Percentiles rank a stretch among this genome's conserved stretches.
These are phyloP conservation scores for Thunnus maccoyii DNA, from an alignment of 2,113 vertebrate genomes.

Conservation along the genomic window DNA sequence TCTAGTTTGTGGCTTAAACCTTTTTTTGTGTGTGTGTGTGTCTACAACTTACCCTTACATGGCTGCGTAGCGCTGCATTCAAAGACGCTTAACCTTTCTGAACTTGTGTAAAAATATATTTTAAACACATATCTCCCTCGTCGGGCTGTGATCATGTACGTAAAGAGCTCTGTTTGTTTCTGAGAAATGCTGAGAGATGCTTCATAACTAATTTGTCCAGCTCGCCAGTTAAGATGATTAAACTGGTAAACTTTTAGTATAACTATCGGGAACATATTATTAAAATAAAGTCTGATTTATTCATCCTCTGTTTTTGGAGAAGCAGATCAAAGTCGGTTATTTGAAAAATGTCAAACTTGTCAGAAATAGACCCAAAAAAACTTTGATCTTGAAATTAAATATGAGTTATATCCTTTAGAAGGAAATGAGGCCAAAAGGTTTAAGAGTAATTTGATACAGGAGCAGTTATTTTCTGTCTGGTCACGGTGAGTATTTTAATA, in stretches of 20 bases:
- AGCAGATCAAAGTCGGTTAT: neutral
- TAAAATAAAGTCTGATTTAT: neutral
- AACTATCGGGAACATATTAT: too few relatives aligned
- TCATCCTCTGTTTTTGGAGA: neutral
- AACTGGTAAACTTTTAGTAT: too few relatives aligned
- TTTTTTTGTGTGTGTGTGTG: slow-evolving; percentile 11
- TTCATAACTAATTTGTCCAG: too few relatives aligned
- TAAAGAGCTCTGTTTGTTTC: neutral
- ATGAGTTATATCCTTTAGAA: neutral
- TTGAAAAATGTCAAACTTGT: too few relatives aligned
- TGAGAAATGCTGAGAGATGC: too few relatives aligned
- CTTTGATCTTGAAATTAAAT: neutral
- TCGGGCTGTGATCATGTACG: neutral
- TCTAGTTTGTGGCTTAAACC: slow-evolving; percentile 59
- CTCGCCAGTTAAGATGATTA: too few relatives aligned
- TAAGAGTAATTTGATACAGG: slow-evolving; percentile 7
- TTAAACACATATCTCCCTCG: neutral
- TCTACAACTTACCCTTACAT: slow-evolving; percentile 21
- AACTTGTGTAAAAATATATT: neutral
- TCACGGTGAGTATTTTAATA: slow-evolving; percentile 22
- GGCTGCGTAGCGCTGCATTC: slow-evolving; percentile 15
- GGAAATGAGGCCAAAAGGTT: slow-evolving; percentile 1
- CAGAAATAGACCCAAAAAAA: neutral
- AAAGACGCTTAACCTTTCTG: slow-evolving; percentile 9
- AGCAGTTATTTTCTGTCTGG: slow-evolving; percentile 11